Evolutionary conservation across 1,140 invertebrate genomes (phyloP).

Genomic region (Kradibia gibbosae): DNA sequence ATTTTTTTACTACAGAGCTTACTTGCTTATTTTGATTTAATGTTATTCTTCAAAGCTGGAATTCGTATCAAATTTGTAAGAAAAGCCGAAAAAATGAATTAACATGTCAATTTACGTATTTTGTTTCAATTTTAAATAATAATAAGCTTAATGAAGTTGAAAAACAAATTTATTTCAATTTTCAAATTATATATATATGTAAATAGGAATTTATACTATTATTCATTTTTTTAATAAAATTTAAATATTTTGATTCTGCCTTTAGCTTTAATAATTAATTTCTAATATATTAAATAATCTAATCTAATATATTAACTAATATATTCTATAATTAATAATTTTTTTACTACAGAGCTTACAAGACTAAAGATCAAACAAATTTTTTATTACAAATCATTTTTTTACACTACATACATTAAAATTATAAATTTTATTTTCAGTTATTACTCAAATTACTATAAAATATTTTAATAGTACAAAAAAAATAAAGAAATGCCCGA

Average conservation of each 20-base stretch:
- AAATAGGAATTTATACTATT: not conserved
- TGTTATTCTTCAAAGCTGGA: too few relatives aligned
- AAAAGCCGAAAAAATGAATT: not conserved
- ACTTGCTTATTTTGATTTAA: too few relatives aligned
- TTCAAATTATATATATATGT: not conserved
- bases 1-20: too few relatives aligned
- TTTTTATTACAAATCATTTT: not conserved
- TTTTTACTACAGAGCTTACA: too few relatives aligned
- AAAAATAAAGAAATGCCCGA: too few relatives aligned
- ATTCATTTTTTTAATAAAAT: not conserved
- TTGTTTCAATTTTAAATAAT: not conserved
- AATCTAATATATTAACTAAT: too few relatives aligned
- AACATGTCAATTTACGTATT: not conserved
- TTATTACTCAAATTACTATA: not conserved
- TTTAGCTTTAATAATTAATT: not conserved
- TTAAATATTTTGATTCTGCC: not conserved
- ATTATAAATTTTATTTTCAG: not conserved
- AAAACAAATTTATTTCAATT: not conserved
- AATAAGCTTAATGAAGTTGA: not conserved
- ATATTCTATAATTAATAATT: too few relatives aligned
- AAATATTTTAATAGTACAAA: not conserved
- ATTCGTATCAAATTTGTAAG: too few relatives aligned
- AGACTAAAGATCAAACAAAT: too few relatives aligned
- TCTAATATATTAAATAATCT: too few relatives aligned
- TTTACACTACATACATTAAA: not conserved